Base-by-base conservation (phyloP, 2,888 invertebrate species). In the Synergus laeviventris region DNA sequence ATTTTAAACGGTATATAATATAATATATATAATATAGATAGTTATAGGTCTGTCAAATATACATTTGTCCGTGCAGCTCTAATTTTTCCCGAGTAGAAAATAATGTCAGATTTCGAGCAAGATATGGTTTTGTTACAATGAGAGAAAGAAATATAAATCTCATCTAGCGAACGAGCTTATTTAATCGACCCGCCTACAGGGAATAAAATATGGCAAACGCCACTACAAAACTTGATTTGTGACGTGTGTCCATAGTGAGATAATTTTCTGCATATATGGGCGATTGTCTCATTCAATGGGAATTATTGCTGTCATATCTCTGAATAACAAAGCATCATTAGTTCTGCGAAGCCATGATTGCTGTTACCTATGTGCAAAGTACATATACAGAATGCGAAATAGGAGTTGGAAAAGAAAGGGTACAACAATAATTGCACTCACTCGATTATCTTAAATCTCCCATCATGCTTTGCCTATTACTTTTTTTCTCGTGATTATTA, bases 261-360 rank as follows among this genome's bases (percentile, higher is more conserved):
- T 66, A 66, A 66, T 45, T 66, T 66, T 16, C 42, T 24, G 24
- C 16, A 8, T 14, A 3, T 45, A 39, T 45, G 42, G 16, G 21
- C 24, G 66, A 66, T 66, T 66, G 39, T 66, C 66, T 66, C 12
- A 45, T 66, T 66, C 45, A 21, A 24, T 24, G 9, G 42, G 66
- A 45, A 66, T 66, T 66, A 45, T 66, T 45, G 16, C 61, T 38
- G 61, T n/a, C 61, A 62, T 62, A 62, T 62, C 11, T 62, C 61
- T 62, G 31, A 42, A 66, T 42, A 66, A 66, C 21, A 66, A 66
- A 66, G 45, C 21, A 45, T 66, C 31, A 21, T 45, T 42, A 42
- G 16, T 36, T 31, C 61, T 14, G 61, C 42, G 45, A 66, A 66
- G 42, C 7, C 24, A 70, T 31, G 16, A 45, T 24, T 49, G 16